Conservation (phyloP, 2,888 invertebrate genomes). For the Limnephilus rhombicus region DNA sequence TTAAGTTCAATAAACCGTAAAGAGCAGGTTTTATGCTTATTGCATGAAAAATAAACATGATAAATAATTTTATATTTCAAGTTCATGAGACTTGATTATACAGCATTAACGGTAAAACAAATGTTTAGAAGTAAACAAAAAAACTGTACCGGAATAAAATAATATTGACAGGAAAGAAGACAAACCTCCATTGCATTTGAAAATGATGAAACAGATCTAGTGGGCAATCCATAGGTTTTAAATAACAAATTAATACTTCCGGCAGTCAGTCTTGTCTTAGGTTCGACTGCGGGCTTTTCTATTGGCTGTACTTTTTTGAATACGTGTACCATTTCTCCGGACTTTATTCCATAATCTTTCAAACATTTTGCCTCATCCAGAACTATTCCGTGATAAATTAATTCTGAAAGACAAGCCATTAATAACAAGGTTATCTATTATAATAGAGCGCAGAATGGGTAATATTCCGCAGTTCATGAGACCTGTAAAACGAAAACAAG, state of each 20-base stretch:
- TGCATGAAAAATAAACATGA: no score
- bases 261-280: constrained; percentile 24
- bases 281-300: neutral
- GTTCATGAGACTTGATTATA: no score
- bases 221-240: constrained; percentile 52
- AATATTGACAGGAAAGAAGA: neutral
- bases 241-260: constrained; percentile 44
- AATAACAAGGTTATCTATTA: neutral
- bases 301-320: constrained; percentile 68
- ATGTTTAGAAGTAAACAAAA: no score
- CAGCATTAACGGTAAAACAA: no score
- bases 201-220: constrained; percentile 50
- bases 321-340: constrained; percentile 71
- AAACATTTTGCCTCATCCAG: constrained; percentile 60
- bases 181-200: constrained; percentile 53
- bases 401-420: constrained; percentile 55
- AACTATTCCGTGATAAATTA: constrained; percentile 62
- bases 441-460: no score
- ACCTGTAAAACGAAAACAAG: neutral
- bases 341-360: constrained; percentile 67
- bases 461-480: neutral
- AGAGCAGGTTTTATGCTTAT: no score
- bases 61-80: no score
- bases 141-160: neutral
- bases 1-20: no score